Evolutionary conservation across 2,113 vertebrate species (phyloP), one percentile per base, ranked within the genome.

Genomic region (Oncorhynchus clarkii): DNA sequence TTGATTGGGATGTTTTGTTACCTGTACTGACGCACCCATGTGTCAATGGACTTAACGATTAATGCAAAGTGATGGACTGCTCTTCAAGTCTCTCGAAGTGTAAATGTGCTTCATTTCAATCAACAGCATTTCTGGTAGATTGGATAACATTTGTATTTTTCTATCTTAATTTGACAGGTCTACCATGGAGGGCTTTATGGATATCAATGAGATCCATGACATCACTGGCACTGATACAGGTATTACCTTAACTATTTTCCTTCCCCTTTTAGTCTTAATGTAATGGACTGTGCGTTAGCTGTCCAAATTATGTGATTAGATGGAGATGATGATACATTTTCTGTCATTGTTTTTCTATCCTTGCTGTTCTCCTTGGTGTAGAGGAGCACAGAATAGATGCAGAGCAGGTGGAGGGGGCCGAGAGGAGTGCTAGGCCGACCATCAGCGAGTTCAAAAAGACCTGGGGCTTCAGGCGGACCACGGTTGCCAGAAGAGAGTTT

Each of bases 401-500:
- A 51, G 92, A 80, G 48, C 71, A 45, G 20, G 54, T 85, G 71
- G 86, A 84, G n/a, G 80, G n/a, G 13, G 26, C 88, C 0, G 94
- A 93, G 3, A 93, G 86, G 48, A 80, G 78, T 24, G 72, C 93
- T 57, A 95, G 95, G 20, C 94, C 95, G 0, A 94, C 94, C 13
- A 90, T 95, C 71, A 95, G 94, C 24, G 94, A 95, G 78, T 93
- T 96, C 76, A 93, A 88, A 85, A 99, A 98, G 84, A 96, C 95
- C 0, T 99, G 98, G 98, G 96, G 96, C 0, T 99, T 99, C 82
- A 94, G 98, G 3, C 94, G 95, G 74, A 96, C 96, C 54, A 99
- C 97, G 0, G 95, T 98, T 39, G 98, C 97, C 1, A 95, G 93
- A 76, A 92, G 98, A 6, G 96, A 98, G 75, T 90, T 94, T 18